These are phyloP conservation scores for Volucella inanis DNA, from an alignment of 2,888 invertebrate species.

Conservation along the genomic window DNA sequence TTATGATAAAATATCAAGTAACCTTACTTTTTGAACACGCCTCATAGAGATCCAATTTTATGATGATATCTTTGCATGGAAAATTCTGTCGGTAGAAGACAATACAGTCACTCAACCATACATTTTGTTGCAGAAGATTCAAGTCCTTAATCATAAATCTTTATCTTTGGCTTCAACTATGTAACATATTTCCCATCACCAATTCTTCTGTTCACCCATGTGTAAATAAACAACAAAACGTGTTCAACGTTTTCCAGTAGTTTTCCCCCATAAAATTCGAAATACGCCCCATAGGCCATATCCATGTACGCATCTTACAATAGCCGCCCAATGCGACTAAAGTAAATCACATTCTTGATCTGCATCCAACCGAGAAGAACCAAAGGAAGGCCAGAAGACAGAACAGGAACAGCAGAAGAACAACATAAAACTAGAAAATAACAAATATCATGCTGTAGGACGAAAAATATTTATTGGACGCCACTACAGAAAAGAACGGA, in stretches of 20 bases:
- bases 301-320: conserved; percentile 46
- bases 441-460: conserved; percentile 64
- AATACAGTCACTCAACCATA: too few relatives aligned
- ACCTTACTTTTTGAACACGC: too few relatives aligned
- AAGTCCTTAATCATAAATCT: conserved; percentile 14
- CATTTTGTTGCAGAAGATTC: too few relatives aligned
- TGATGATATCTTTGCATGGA: too few relatives aligned
- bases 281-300: conserved; percentile 30
- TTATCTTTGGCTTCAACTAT: neutral
- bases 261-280: conserved; percentile 7
- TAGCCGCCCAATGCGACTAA: neutral
- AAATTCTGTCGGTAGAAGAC: too few relatives aligned
- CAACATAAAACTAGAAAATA: conserved; percentile 64
- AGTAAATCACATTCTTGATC: conserved; percentile 69
- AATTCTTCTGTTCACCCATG: conserved; percentile 32
- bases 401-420: conserved; percentile 32
- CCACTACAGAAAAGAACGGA: conserved; percentile 32
- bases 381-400: conserved; percentile 14
- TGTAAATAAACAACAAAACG: conserved; percentile 52
- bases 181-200: neutral
- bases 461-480: conserved; percentile 72
- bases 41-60: too few relatives aligned
- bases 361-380: conserved; percentile 64
- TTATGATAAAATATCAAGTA: too few relatives aligned
- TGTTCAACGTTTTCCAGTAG: conserved; percentile 35